phyloP scores from a whole-genome alignment of 2,113 vertebrate species.

The Neomonachus schauinslandi region DNA sequence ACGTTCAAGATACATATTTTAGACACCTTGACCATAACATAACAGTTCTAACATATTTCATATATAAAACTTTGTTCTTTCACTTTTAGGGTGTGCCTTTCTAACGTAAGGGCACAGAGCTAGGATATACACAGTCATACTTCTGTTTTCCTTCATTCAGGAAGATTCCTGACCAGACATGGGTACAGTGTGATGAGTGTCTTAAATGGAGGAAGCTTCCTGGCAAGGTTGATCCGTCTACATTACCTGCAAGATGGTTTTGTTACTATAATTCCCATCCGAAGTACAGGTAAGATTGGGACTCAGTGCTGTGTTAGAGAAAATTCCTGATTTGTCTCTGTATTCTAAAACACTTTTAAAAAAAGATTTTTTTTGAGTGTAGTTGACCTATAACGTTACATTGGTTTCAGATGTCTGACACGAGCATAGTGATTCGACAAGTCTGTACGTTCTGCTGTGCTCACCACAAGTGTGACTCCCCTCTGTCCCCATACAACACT shows the following conservation, averaged over 20 bases:
- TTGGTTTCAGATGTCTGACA: background rate
- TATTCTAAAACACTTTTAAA: background rate
- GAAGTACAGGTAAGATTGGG: slow-evolving; percentile 83
- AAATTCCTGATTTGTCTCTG: background rate
- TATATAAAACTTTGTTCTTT: slow-evolving; percentile 27
- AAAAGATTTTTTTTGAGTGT: background rate
- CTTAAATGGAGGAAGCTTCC: slow-evolving; percentile 90
- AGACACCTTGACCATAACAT: background rate
- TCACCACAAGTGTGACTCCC: background rate
- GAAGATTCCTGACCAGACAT: slow-evolving; percentile 80
- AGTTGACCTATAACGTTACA: background rate
- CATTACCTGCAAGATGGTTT: slow-evolving; percentile 86
- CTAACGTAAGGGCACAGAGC: slow-evolving; percentile 23
- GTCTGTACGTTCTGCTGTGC: background rate
- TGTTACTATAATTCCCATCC: slow-evolving; percentile 88
- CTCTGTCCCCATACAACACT: background rate
- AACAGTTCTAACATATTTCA: background rate
- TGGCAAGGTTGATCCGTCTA: slow-evolving; percentile 75
- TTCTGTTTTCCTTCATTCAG: slow-evolving; percentile 45
- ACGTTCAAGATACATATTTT: slow-evolving; percentile 42
- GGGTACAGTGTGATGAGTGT: slow-evolving; percentile 91
- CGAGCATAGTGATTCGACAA: background rate
- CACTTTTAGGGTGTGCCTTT: background rate
- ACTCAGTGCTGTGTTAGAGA: background rate
- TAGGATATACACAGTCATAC: background rate